These are phyloP conservation scores for Peromyscus polionotus DNA, from an alignment of 2,113 vertebrate genomes.

Conservation along the genomic window DNA sequence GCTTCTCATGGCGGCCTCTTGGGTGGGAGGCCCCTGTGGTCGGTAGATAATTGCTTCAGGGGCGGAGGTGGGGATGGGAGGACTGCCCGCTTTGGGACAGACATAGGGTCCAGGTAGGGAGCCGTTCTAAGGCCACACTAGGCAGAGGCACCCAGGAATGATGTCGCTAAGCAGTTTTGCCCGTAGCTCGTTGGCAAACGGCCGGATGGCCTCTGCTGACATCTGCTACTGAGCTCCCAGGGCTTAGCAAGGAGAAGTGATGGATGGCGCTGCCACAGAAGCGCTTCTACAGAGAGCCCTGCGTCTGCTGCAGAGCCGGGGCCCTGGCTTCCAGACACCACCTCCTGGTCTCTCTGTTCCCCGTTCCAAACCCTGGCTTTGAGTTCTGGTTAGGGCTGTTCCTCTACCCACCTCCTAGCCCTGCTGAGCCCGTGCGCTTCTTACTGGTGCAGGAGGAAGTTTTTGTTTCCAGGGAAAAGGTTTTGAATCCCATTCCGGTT, in stretches of 20 bases:
- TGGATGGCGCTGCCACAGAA: background rate
- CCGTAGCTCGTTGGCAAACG: background rate
- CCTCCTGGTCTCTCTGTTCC: fast-evolving
- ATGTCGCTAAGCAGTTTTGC: background rate
- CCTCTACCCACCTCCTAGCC: background rate
- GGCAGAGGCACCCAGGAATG: background rate
- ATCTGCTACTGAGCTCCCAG: background rate
- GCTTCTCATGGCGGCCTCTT: background rate
- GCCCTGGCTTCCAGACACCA: background rate
- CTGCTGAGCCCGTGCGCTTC: background rate
- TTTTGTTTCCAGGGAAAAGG: background rate
- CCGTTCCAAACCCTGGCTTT: background rate
- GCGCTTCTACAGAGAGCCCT: background rate
- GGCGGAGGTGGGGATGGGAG: background rate
- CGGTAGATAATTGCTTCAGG: constrained; percentile 29
- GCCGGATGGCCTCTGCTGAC: constrained; percentile 38
- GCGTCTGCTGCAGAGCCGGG: fast-evolving
- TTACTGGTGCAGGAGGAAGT: background rate
- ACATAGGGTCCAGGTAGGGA: background rate
- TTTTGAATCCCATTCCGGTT: background rate
- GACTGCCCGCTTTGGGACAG: background rate
- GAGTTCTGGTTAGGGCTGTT: background rate
- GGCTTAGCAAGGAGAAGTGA: background rate
- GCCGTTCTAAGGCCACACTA: background rate
- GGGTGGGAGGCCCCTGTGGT: background rate